Evolutionary conservation across 2,888 invertebrate genomes (phyloP), one percentile per base, ranked within the genome.

Genomic region (Drosophila greeni): DNA sequence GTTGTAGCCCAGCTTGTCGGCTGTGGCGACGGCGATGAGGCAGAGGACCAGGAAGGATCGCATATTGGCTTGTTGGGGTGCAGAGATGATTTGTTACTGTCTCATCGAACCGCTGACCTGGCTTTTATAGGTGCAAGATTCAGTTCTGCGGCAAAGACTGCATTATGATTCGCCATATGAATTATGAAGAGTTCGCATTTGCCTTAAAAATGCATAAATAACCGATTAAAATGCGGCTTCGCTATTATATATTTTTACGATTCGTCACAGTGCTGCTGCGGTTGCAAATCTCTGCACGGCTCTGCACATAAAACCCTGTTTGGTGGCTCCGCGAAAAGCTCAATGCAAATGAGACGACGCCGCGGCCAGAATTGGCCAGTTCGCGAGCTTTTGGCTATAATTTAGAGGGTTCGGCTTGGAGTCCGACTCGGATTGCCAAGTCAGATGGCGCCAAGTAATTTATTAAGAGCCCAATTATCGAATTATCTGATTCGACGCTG

Each of bases 391-490:
- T 40, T 39, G 18, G 11, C 3, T 20, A 47, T 20, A 29, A 29
- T 53, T 42, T 24, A 53, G 12, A 6, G 14, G 39, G 45, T 56
- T 67, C 31, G 56, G 39, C 40, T 24, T 11, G n/a, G 18, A 33
- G 58, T 60, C 26, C 42, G 55, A 59, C 54, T 55, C 47, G 66
- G 66, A 73, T 72, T 70, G 69, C 68, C 49, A 72, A 85, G 70
- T 69, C 58, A 75, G 72, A 66, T 64, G 75, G 77, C 85, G 85
- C 81, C 83, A 82, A 82, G 71, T 80, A 80, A 82, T 85, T 85
- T 80, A 85, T 82, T 82, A 85, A 71, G 72, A 66, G 66, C 55
- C 81, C 84, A 84, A 81, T 85, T 81, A 80, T 83, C 83, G 66
- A 64, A 80, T 76, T 70, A 85, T 79, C 82, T 70, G 71, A 85